Percentiles rank a stretch among this genome's conserved stretches.
These are phyloP conservation scores for Mimachlamys varia DNA, from an alignment of 2,888 invertebrate species.

Conservation along the genomic window DNA sequence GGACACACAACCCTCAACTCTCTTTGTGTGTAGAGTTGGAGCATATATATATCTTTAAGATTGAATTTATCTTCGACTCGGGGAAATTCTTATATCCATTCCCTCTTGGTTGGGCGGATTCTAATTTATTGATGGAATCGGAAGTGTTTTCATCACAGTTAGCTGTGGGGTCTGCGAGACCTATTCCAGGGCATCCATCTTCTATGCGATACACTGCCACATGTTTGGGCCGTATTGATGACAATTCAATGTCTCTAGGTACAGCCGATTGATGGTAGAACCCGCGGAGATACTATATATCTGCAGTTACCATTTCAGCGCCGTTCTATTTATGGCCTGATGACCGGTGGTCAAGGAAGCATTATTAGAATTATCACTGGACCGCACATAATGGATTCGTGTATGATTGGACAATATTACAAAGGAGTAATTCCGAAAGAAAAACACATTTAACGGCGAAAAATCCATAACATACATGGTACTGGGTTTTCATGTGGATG, in stretches of 20 bases:
- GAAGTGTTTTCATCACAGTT: background rate
- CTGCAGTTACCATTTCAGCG: background rate
- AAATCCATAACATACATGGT: background rate
- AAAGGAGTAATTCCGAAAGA: constrained; percentile 23
- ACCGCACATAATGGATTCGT: constrained; percentile 23
- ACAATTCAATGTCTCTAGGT: constrained; percentile 31
- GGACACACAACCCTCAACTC: background rate
- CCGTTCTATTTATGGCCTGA: background rate
- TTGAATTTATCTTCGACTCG: background rate
- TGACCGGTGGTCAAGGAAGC: constrained; percentile 27
- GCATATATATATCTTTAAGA: background rate
- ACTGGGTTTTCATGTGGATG: background rate
- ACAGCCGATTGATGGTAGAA: constrained; percentile 21
- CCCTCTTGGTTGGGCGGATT: background rate
- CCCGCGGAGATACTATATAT: background rate
- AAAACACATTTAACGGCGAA: background rate
- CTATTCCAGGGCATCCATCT: constrained; percentile 1
- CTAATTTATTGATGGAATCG: constrained; percentile 28
- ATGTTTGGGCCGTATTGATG: background rate
- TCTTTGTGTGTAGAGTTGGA: background rate
- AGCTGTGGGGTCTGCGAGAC: constrained; percentile 10
- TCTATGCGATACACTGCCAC: background rate
- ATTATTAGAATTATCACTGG: constrained; percentile 8
- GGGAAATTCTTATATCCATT: background rate
- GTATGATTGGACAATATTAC: constrained; percentile 24